Percentiles rank a stretch among this genome's conserved stretches.
Conservation (phyloP, 2,797 vertebrate genomes). For the Sebastes matsubarae region DNA sequence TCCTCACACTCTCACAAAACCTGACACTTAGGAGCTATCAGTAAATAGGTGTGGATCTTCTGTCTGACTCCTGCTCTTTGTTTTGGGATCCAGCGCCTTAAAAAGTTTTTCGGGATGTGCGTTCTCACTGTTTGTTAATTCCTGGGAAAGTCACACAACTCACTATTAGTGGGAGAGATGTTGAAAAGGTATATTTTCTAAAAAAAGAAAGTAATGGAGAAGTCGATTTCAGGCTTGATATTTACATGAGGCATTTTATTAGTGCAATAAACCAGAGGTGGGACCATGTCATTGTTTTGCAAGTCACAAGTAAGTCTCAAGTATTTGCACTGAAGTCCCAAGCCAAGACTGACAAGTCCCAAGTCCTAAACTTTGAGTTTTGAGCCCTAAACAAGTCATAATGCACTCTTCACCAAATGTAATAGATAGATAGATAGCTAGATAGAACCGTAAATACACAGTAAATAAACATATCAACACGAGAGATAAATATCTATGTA, state of each 20-base stretch:
- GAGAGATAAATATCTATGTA: no score
- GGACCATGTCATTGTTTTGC: no score
- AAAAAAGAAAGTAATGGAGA: background rate
- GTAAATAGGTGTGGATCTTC: background rate
- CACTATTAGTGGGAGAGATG: background rate
- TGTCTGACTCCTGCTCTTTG: background rate
- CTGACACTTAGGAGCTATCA: background rate
- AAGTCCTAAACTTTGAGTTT: no score
- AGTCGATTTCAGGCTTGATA: background rate
- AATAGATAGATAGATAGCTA: no score
- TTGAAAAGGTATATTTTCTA: background rate
- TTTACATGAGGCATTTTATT: background rate
- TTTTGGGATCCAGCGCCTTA: background rate
- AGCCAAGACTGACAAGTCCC: no score
- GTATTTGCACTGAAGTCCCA: no score
- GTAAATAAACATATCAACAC: no score
- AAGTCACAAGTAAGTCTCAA: no score
- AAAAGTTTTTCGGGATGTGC: background rate
- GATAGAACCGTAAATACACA: no score
- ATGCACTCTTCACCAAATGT: no score
- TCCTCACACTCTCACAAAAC: background rate
- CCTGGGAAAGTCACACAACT: background rate
- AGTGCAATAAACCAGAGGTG: background rate
- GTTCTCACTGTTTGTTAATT: background rate
- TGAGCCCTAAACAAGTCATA: no score